Evolutionary conservation across 2,113 vertebrate species (phyloP), one percentile per base, ranked within the genome.

Genomic region (Osmerus eperlanus): DNA sequence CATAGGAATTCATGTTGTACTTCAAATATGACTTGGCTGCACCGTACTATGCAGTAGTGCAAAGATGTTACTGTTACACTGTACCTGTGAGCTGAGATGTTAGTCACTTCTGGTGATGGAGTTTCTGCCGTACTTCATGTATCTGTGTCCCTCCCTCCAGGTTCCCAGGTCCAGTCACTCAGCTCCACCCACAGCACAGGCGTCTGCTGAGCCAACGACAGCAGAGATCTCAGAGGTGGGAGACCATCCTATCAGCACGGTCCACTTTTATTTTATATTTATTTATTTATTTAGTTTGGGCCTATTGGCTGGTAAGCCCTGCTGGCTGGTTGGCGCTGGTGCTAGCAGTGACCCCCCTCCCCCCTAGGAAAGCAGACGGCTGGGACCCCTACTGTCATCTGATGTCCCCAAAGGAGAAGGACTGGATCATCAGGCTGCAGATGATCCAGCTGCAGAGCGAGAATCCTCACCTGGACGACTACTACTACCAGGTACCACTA

Each of bases 401-500:
- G 55, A 98, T 99, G 97, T 94, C 92, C 0, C 78, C 66, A 11
- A 94, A 95, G 78, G 96, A 99, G 81, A 98, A 96, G 87, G 95
- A 96, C 59, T 99, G 97, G 97, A 95, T 99, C 19, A 84, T 94
- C 60, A 93, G 93, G 70, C 90, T 99, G 71, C 93, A 97, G 80
- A 99, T 98, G 96, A 94, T 96, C 56, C 97, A 98, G 88, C 89
- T 99, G 72, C 97, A 98, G 87, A 97, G 95, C 2, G 94, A 98
- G 78, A 96, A 95, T 62, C 92, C 93, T 0, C 90, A 91, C 76
- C 86, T 93, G 3, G 94, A 98, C 72, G 97, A 99, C 70, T 98
- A 97, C 74, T 98, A 99, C 76, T 99, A 99, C 80, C 96, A 98
- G 94, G 97, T 98, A 74, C 18, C 8, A 7, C 14, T 56, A 15